Evolutionary conservation across 2,113 vertebrate genomes (phyloP).

Genomic region (Empidonax traillii): DNA sequence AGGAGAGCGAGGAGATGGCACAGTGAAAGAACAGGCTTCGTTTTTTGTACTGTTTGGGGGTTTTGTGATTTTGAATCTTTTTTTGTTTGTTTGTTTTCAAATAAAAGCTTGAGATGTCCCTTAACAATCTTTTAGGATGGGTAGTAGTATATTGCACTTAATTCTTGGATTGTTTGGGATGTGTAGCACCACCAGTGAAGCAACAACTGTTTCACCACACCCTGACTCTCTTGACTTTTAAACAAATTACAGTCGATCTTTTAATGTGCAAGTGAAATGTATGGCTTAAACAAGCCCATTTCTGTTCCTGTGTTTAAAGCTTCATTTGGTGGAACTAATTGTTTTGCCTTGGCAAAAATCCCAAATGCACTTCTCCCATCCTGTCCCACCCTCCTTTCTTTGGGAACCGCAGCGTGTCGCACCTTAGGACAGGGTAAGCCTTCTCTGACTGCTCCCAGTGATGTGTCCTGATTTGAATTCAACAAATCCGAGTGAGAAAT

Average conservation of each 20-base stretch:
- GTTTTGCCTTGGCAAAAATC: not conserved
- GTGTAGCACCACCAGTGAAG: not conserved
- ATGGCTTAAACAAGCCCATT: not conserved
- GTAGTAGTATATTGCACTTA: not conserved
- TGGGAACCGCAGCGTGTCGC: accelerated
- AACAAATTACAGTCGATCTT: not conserved
- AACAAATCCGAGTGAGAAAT: not conserved
- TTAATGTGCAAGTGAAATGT: not conserved
- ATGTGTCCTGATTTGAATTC: not conserved
- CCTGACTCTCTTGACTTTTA: not conserved
- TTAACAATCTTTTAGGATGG: not conserved
- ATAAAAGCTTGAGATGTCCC: not conserved
- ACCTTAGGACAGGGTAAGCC: not conserved
- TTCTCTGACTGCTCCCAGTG: accelerated
- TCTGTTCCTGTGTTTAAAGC: not conserved
- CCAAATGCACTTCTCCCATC: accelerated
- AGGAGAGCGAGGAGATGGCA: not conserved
- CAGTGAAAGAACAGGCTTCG: not conserved
- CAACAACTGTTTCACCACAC: not conserved
- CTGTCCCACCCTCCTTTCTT: not conserved
- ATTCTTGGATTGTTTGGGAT: not conserved
- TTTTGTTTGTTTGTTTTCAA: not conserved
- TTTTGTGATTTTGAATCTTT: not conserved
- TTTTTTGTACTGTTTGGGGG: not conserved
- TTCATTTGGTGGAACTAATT: not conserved